A percentile compares a stretch with the other conserved stretches of the same genome.
Evolutionary conservation across 2,797 vertebrate genomes (phyloP).

Genomic region (Chaetophractus vellerosus): DNA sequence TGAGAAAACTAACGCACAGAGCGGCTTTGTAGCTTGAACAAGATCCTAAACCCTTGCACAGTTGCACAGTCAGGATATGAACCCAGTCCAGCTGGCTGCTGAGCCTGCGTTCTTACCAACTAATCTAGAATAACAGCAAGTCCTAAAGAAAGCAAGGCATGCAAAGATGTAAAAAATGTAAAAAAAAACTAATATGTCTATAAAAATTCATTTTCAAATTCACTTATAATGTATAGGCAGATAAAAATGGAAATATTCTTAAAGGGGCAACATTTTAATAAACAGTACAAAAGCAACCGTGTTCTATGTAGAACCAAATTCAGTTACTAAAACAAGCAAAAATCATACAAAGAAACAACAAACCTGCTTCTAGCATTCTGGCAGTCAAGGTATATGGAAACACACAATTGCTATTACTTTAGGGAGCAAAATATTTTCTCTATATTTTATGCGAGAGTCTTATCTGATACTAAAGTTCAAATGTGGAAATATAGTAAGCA

Average conservation of each 20-base stretch:
- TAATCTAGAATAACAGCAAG: not conserved
- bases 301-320: slow-evolving; percentile 14
- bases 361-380: not conserved
- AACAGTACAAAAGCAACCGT: not conserved
- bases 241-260: not conserved
- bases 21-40: not conserved
- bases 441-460: not conserved
- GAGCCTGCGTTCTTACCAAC: not conserved
- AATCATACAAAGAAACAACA: not conserved
- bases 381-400: not conserved
- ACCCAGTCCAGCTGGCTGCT: not conserved
- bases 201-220: not conserved
- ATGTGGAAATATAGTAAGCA: not conserved
- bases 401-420: not conserved
- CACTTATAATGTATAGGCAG: not conserved
- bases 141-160: not conserved
- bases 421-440: not conserved
- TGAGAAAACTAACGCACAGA: not conserved
- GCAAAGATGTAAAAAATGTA: not conserved
- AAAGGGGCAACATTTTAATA: slow-evolving; percentile 2
- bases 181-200: too few species aligned
- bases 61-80: not conserved
- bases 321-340: not conserved
- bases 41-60: not conserved
- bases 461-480: not conserved